These are phyloP conservation scores for Planococcus citri DNA, from an alignment of 1,140 invertebrate genomes.

Conservation along the genomic window DNA sequence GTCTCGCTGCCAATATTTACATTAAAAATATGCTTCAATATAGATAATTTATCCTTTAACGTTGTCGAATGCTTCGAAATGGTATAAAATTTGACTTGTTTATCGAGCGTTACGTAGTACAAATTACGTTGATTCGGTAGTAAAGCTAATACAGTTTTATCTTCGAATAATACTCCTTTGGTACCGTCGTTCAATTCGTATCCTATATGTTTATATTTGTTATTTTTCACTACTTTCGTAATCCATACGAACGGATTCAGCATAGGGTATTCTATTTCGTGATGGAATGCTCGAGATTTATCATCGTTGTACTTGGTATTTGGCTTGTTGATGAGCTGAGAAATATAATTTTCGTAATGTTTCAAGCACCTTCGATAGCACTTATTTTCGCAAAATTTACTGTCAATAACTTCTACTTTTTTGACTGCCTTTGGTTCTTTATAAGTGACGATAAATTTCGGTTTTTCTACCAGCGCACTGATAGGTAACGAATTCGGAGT, in stretches of 20 bases:
- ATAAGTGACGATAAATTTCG: not conserved
- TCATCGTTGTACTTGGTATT: not conserved
- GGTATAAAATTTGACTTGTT: slow-evolving; percentile 11
- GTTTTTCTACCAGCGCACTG: not conserved
- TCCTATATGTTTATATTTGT: not conserved
- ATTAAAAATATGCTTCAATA: not conserved
- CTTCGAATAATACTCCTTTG: slow-evolving; percentile 14
- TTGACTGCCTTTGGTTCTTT: not conserved
- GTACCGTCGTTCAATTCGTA: not conserved
- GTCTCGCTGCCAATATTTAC: not conserved
- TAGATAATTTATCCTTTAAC: not conserved
- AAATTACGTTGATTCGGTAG: not conserved
- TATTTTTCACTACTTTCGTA: not conserved
- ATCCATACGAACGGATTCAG: slow-evolving; percentile 1
- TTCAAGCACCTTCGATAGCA: not conserved
- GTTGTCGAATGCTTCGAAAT: not conserved
- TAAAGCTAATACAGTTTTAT: not conserved
- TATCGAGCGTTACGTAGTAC: not conserved
- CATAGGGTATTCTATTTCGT: slow-evolving; percentile 2
- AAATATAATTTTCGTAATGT: slow-evolving; percentile 11
- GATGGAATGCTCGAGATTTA: not conserved
- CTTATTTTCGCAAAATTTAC: slow-evolving; percentile 10
- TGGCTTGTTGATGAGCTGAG: not conserved
- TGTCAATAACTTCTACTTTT: not conserved
- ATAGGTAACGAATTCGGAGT: slow-evolving; percentile 11